These are phyloP conservation scores for Sebastes elongatus DNA, from an alignment of 2,797 vertebrate genomes.

Conservation along the genomic window DNA sequence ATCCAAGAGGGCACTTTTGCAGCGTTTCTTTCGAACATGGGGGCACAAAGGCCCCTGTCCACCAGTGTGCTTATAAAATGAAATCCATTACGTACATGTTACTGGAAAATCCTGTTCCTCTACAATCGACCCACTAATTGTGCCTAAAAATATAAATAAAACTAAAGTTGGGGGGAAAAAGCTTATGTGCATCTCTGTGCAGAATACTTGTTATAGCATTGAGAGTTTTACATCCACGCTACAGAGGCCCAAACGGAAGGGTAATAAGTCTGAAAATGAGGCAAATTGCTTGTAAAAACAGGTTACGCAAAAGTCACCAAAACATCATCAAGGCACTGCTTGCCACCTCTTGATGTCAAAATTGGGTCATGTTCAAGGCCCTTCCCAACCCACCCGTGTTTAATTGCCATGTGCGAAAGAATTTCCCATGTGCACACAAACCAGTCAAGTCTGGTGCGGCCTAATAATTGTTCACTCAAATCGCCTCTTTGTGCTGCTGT, in stretches of 20 bases:
- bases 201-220: background rate
- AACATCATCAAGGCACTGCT: conserved; percentile 40
- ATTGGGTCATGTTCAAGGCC: conserved; percentile 66
- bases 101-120: background rate
- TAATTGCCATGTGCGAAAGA: conserved; percentile 75
- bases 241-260: conserved; percentile 18
- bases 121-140: background rate
- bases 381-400: conserved; percentile 61
- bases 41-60: too few species aligned
- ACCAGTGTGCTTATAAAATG: background rate
- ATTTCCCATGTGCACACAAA: conserved; percentile 73
- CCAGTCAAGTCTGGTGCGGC: conserved; percentile 71
- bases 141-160: background rate
- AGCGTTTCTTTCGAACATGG: too few species aligned
- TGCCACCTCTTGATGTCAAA: conserved; percentile 66
- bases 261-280: conserved; percentile 33
- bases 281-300: conserved; percentile 37
- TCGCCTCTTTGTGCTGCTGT: conserved; percentile 75
- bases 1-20: too few species aligned
- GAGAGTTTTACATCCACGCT: background rate
- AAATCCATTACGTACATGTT: background rate
- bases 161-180: background rate
- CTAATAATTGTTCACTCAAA: conserved; percentile 77
- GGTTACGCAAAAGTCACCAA: conserved; percentile 45
- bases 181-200: background rate